Conservation (phyloP, 2,797 vertebrate species). For the Notamacropus eugenii region DNA sequence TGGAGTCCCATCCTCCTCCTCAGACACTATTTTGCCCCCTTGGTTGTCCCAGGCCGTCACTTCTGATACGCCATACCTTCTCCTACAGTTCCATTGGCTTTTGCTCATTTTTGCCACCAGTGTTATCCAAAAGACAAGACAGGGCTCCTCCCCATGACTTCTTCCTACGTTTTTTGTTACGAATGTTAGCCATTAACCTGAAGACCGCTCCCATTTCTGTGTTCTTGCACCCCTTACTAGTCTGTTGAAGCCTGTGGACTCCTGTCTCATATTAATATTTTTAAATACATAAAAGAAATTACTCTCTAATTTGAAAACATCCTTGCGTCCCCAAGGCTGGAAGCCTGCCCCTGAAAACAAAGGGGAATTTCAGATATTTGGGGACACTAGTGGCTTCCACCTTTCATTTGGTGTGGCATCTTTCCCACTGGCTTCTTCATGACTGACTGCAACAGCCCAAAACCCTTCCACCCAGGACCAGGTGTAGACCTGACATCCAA, state of each 20-base stretch:
- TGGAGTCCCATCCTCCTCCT: background rate
- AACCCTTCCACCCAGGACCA: slow-evolving; percentile 87
- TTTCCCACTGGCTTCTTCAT: slow-evolving; percentile 96
- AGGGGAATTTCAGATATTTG: slow-evolving; percentile 91
- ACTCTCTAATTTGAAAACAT: slow-evolving; percentile 94
- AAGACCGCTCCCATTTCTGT: too few species aligned
- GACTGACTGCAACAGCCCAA: slow-evolving; percentile 91
- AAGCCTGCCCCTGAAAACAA: slow-evolving; percentile 9
- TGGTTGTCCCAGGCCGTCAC: accelerated
- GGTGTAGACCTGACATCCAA: slow-evolving; percentile 83
- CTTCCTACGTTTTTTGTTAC: too few species aligned
- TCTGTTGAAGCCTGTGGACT: too few species aligned
- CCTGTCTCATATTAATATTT: too few species aligned
- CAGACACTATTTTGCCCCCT: background rate
- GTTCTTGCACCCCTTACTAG: too few species aligned
- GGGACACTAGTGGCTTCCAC: slow-evolving; percentile 90
- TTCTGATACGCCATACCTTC: too few species aligned
- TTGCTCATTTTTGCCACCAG: too few species aligned
- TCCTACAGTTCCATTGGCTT: too few species aligned
- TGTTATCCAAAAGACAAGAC: too few species aligned
- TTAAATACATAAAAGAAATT: too few species aligned
- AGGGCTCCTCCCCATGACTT: too few species aligned
- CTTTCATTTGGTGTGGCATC: slow-evolving; percentile 96
- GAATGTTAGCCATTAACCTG: too few species aligned
- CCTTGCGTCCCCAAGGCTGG: slow-evolving; percentile 59